A percentile compares a stretch with the other conserved stretches of the same genome.
These are phyloP conservation scores for Zaprionus bogoriensis DNA, from an alignment of 2,888 invertebrate genomes.

Conservation along the genomic window DNA sequence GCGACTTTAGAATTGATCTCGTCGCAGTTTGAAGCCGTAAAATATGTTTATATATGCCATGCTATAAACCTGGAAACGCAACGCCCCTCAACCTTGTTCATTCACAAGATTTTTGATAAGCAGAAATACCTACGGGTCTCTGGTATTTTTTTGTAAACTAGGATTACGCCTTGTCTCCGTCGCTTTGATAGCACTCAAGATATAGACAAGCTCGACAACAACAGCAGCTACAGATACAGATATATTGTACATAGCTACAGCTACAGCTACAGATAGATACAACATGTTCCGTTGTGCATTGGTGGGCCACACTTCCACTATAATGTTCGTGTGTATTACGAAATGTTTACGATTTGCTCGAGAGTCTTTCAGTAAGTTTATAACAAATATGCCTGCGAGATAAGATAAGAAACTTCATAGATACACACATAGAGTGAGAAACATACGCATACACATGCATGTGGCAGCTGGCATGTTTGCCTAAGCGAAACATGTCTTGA, in stretches of 20 bases:
- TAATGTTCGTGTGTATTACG: slow-evolving; percentile 63
- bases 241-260: too few relatives aligned
- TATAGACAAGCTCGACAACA: slow-evolving; percentile 53
- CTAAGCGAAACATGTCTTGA: slow-evolving; percentile 11
- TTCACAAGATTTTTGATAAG: slow-evolving; percentile 50
- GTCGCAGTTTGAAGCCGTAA: too few relatives aligned
- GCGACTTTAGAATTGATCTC: background rate
- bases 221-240: slow-evolving; percentile 39
- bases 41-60: background rate
- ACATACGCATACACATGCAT: slow-evolving; percentile 1
- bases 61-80: slow-evolving; percentile 1
- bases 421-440: slow-evolving; percentile 32
- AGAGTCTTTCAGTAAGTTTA: slow-evolving; percentile 70
- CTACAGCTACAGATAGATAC: slow-evolving; percentile 34
- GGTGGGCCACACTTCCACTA: slow-evolving; percentile 55
- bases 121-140: background rate
- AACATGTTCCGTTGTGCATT: slow-evolving; percentile 60
- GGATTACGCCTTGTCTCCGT: slow-evolving; percentile 67
- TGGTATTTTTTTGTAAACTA: slow-evolving; percentile 51
- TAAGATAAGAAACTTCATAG: slow-evolving; percentile 66
- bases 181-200: slow-evolving; percentile 57
- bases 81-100: slow-evolving; percentile 43
- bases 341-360: slow-evolving; percentile 77
- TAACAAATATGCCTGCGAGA: slow-evolving; percentile 65
- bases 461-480: slow-evolving; percentile 35